phyloP scores from a whole-genome alignment of 2,113 vertebrate species.

The Pelvicachromis taeniatus region DNA sequence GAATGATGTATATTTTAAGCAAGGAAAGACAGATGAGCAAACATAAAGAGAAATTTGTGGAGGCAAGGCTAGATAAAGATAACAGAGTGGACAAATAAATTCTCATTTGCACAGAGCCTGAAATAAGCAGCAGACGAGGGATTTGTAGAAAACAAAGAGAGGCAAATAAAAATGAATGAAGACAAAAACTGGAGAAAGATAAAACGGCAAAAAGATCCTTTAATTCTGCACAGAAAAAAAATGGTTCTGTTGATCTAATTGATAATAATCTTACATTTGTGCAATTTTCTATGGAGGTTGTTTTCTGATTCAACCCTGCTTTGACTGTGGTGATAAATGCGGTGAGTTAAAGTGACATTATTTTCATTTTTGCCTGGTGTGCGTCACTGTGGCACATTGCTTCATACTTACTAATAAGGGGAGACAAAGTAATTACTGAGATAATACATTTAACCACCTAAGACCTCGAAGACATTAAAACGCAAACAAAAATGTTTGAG shows the following conservation, averaged over 20 bases:
- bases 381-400: neutral
- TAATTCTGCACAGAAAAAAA: neutral
- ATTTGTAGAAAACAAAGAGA: neutral
- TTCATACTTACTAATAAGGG: neutral
- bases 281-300: neutral
- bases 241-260: neutral
- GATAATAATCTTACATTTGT: neutral
- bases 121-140: neutral
- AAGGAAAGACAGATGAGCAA: neutral
- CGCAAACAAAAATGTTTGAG: neutral
- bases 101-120: neutral
- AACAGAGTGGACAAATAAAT: neutral
- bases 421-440: accelerated
- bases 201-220: neutral
- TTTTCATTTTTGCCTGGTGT: neutral
- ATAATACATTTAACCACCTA: neutral
- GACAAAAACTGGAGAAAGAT: neutral
- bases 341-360: neutral
- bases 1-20: constrained; percentile 7
- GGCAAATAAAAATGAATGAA: neutral
- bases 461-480: neutral
- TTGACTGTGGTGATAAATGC: neutral
- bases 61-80: constrained; percentile 26
- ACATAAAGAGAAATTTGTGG: constrained; percentile 10
- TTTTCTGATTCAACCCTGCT: neutral